These are phyloP conservation scores for Campylorhamphus procurvoides DNA, from an alignment of 2,113 vertebrate species.

Conservation along the genomic window DNA sequence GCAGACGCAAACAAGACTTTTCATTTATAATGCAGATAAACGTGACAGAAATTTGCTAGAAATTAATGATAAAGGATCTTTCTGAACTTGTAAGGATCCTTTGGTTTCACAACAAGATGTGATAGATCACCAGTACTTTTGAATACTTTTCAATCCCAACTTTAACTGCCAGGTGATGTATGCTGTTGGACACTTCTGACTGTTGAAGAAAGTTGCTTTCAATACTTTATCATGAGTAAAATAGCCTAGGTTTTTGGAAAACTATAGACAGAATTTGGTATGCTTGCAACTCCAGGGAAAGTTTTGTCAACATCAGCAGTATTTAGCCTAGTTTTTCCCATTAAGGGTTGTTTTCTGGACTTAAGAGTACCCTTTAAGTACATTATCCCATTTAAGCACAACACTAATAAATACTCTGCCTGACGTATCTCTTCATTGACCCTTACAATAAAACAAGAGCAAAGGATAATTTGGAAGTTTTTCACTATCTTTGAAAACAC, in stretches of 20 bases:
- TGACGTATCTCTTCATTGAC: not conserved
- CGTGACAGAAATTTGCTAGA: not conserved
- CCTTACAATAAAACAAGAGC: not conserved
- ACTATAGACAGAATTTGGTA: not conserved
- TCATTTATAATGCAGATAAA: not conserved
- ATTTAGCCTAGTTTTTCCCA: not conserved
- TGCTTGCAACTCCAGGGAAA: not conserved
- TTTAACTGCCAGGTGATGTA: not conserved
- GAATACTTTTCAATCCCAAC: not conserved
- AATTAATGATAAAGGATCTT: not conserved
- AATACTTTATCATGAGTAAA: not conserved
- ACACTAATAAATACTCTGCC: not conserved
- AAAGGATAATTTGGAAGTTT: not conserved
- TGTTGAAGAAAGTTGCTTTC: not conserved
- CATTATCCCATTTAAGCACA: not conserved
- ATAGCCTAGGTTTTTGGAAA: not conserved
- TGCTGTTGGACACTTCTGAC: not conserved
- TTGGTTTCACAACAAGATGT: not conserved
- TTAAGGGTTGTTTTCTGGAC: not conserved
- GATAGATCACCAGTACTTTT: not conserved
- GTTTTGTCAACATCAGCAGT: not conserved
- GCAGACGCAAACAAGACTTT: not conserved
- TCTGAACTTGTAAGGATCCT: not conserved
- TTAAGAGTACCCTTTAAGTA: not conserved
- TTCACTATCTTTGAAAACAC: not conserved